Base-by-base conservation (phyloP, 2,113 vertebrate species). In the Ardeotis arabs region DNA sequence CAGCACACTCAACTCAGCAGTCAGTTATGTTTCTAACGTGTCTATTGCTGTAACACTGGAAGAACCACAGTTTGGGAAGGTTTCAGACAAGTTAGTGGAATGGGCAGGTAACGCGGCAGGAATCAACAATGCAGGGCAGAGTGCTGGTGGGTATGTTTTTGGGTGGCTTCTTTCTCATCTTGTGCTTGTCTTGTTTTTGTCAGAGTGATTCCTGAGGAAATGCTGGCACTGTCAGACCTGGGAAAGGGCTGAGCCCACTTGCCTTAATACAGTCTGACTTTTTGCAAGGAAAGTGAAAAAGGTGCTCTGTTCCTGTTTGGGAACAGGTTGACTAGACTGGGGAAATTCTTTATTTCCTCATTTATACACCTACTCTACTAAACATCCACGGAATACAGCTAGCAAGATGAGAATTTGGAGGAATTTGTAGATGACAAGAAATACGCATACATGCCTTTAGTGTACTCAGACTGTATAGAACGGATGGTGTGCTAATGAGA, bases 91-190 rank as follows among this genome's bases (percentile, higher is more conserved):
- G 56, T 10, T 21, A 3, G 1, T 20, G 13, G 47, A 79, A 55
- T 4, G 2, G 8, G 28, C 45, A 55, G 31, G 7, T 28, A 89
- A 50, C 1, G 0, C 29, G 8, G 35, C 29, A 66, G 50, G 19
- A 88, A 60, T 44, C 20, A 64, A 14, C 2, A 69, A 6, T 3
- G 8, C 24, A 77, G 37, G 7, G 12, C 56, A 81, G 64, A 78
- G 45, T 5, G 0, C 8, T 68, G 14, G 6, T 44, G 18, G 12
- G 2, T 17, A 24, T 0, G 0, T 3, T 56, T 79, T 39, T 52
- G 20, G 56, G 35, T 8, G 8, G 9, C 8, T 75, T 72, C 44
- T 64, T 79, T 85, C 24, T 70, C 9, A 22, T 29, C 25, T 29
- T 92, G 21, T 60, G 31, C 58, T 90, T 66, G 21, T 47, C 44